Evolutionary conservation across 2,797 vertebrate genomes (phyloP), one percentile per base, ranked within the genome.

Genomic region (Glossophaga mutica): DNA sequence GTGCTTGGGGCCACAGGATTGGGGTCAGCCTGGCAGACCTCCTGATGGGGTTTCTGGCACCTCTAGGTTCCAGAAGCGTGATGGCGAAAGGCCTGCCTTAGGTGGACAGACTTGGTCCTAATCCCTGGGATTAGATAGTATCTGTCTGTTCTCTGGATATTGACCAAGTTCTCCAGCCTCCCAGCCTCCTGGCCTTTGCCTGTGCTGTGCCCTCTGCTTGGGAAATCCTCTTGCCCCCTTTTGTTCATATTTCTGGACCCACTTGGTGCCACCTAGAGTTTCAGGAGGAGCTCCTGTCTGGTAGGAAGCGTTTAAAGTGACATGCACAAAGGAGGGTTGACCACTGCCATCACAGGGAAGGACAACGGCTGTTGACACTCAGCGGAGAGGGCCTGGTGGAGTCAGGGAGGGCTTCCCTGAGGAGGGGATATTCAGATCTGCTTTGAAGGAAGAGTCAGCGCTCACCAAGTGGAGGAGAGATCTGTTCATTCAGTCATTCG

Each of bases 1-100:
- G 99, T 99, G 97, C 85, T 44, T n/a, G 44, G 55, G 71, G n/a
- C 22, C 87, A n/a, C 29, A 19, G 87, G 78, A 78, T 57, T 91
- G 78, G 78, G 57, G 52, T 55, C 50, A 15, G 59, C 70, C 42
- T 44, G 29, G 48, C 59, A 52, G 55, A 57, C 29, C 10, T 19
- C 21, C 42, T 22, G 34, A 26, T 1, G 15, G 22, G 32, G 22
- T 15, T 37, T 87, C 37, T 82, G 62, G 84, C 57, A 16, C 14
- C 19, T 82, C 24, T 0, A 24, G 44, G 70, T 90, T 89, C 39
- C 71, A 74, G 55, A 82, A 91, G 26, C 29, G 24, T 68, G n/a
- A 48, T 52, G n/a, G 76, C 55, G 55, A 8, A 48, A 34, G 39
- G 21, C 89, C 29, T 84, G 0, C 34, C 46, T 52, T 73, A 62